Percentiles rank a stretch among this genome's conserved stretches.
phyloP scores from a whole-genome alignment of 2,888 invertebrate species.

The Mythimna ferrago region DNA sequence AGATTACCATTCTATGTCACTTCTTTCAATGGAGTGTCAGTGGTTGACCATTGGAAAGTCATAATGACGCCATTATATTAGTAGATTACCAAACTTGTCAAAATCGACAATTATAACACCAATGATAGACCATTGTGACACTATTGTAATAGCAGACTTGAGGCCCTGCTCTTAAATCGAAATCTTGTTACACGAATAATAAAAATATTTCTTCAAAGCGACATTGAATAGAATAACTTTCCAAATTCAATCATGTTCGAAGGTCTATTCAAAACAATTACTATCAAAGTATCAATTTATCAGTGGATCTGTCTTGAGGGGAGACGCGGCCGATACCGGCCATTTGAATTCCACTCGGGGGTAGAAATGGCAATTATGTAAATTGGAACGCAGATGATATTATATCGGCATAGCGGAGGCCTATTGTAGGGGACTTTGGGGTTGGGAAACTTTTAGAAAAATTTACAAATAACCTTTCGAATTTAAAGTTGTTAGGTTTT shows the following conservation, averaged over 20 bases:
- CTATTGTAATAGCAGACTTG: no score
- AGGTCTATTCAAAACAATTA: slow-evolving; percentile 47
- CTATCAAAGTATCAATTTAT: slow-evolving; percentile 49
- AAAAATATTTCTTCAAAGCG: background rate
- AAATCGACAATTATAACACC: no score
- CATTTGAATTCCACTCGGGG: slow-evolving; percentile 52
- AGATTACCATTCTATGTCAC: no score
- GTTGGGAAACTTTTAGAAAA: slow-evolving; percentile 24
- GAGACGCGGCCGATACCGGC: slow-evolving; percentile 39
- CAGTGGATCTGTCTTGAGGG: slow-evolving; percentile 14
- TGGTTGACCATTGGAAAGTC: no score
- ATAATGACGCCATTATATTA: no score
- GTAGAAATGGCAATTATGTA: slow-evolving; percentile 61
- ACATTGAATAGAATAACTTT: slow-evolving; percentile 35
- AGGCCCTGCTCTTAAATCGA: background rate
- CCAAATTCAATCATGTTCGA: slow-evolving; percentile 39
- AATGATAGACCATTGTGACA: no score
- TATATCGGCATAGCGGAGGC: slow-evolving; percentile 51
- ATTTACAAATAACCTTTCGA: slow-evolving; percentile 15
- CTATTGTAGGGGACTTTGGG: slow-evolving; percentile 38
- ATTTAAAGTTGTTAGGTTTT: slow-evolving; percentile 8
- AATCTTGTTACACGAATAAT: slow-evolving; percentile 23
- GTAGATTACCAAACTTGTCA: no score
- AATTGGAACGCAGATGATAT: slow-evolving; percentile 55
- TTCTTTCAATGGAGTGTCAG: no score